Evolutionary conservation across 2,113 vertebrate genomes (phyloP).

Genomic region (Sitta europaea): DNA sequence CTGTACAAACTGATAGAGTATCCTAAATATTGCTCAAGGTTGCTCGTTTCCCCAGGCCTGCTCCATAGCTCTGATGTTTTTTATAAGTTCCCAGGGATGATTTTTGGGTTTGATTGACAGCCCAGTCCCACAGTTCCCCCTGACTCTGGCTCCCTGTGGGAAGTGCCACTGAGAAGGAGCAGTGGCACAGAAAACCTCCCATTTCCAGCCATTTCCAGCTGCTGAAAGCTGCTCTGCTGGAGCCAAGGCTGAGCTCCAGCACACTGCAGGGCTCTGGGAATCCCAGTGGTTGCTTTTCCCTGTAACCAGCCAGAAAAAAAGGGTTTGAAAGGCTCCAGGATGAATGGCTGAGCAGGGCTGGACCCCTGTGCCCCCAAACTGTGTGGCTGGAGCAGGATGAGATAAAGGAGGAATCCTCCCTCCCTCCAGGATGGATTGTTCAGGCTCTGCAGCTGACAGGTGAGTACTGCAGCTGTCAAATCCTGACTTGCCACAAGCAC

Average conservation of each 20-base stretch:
- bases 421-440: neutral
- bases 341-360: neutral
- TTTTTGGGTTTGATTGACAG: neutral
- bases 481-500: neutral
- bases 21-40: neutral
- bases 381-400: neutral
- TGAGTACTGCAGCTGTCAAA: conserved; percentile 40
- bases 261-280: neutral
- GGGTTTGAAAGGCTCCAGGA: neutral
- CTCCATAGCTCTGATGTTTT: rapidly evolving
- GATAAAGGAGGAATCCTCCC: neutral
- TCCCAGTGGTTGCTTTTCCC: neutral
- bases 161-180: neutral
- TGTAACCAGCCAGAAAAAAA: neutral
- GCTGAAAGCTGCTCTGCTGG: neutral
- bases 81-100: neutral
- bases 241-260: neutral
- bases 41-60: neutral
- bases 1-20: neutral
- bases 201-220: neutral
- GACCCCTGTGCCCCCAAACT: neutral
- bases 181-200: neutral
- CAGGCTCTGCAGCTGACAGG: conserved; percentile 1
- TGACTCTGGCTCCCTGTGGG: neutral
- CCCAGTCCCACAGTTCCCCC: neutral